Evolutionary conservation across 1,140 invertebrate genomes (phyloP).

Genomic region (Anthonomus grandis): DNA sequence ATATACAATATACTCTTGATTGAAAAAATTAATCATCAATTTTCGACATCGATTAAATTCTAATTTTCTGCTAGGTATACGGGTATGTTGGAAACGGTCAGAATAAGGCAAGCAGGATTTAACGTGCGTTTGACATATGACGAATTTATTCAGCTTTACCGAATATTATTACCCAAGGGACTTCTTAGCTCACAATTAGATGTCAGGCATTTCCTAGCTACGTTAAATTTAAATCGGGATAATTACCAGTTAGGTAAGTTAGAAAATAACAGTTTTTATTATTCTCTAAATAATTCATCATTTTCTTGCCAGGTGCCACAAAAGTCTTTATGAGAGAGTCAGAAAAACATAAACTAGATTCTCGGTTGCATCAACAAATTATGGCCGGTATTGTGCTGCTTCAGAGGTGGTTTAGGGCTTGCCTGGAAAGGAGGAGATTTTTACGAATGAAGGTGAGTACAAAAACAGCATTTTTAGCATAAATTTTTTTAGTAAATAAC

Average conservation of each 20-base stretch:
- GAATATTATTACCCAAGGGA: conserved; percentile 87
- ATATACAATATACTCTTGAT: too few relatives aligned
- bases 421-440: conserved; percentile 75
- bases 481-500: not conserved
- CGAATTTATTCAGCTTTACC: conserved; percentile 89
- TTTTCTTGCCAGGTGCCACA: conserved; percentile 50
- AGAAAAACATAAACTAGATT: conserved; percentile 91
- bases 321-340: conserved; percentile 93
- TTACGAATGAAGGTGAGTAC: conserved; percentile 54
- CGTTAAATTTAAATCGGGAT: conserved; percentile 76
- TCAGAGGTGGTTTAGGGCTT: conserved; percentile 87
- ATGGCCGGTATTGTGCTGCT: conserved; percentile 88
- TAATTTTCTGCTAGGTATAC: conserved; percentile 75
- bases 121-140: conserved; percentile 91
- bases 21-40: too few relatives aligned
- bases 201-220: conserved; percentile 74
- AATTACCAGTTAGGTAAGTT: conserved; percentile 82
- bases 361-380: conserved; percentile 88
- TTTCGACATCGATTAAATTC: too few relatives aligned
- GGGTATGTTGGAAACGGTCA: conserved; percentile 94
- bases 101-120: conserved; percentile 93
- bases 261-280: not conserved
- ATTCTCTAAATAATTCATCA: conserved; percentile 3
- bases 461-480: conserved; percentile 1
- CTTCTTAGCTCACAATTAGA: conserved; percentile 75